A percentile compares a stretch with the other conserved stretches of the same genome.
Conservation (phyloP, 2,797 vertebrate species). For the Rhyacichthys aspro region DNA sequence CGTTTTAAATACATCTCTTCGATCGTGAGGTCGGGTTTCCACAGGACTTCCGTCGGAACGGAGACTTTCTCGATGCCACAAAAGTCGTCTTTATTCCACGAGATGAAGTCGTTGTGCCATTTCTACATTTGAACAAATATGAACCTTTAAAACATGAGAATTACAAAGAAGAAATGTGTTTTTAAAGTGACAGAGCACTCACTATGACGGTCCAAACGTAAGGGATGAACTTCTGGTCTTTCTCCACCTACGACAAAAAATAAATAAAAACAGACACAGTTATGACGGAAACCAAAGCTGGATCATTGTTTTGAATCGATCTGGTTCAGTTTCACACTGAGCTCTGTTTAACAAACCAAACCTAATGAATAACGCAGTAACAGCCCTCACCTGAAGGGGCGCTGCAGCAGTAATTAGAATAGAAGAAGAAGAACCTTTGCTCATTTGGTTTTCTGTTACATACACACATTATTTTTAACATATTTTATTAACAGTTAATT, state of each 20-base stretch:
- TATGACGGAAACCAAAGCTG: too few species aligned
- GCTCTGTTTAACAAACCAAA: too few species aligned
- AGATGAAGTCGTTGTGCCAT: slow-evolving; percentile 69
- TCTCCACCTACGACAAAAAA: slow-evolving; percentile 58
- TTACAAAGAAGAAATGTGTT: background rate
- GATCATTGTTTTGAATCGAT: too few species aligned
- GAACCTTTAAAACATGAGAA: background rate
- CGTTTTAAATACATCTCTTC: slow-evolving; percentile 63
- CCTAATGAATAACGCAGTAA: too few species aligned
- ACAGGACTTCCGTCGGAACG: slow-evolving; percentile 60
- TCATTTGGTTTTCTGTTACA: too few species aligned
- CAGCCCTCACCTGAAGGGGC: too few species aligned
- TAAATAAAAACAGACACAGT: slow-evolving; percentile 4
- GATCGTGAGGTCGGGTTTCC: slow-evolving; percentile 68
- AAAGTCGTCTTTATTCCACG: slow-evolving; percentile 67
- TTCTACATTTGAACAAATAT: slow-evolving; percentile 32
- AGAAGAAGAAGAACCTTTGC: too few species aligned
- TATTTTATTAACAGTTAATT: too few species aligned
- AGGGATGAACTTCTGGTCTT: slow-evolving; percentile 70
- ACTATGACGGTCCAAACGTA: slow-evolving; percentile 62
- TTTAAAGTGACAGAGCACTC: slow-evolving; percentile 20
- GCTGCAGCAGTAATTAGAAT: too few species aligned
- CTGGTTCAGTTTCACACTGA: too few species aligned
- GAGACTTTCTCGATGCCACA: slow-evolving; percentile 65
- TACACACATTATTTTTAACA: too few species aligned